A percentile compares a stretch with the other conserved stretches of the same genome.
phyloP scores from a whole-genome alignment of 2,113 vertebrate species.

The Solenodon paradoxus region DNA sequence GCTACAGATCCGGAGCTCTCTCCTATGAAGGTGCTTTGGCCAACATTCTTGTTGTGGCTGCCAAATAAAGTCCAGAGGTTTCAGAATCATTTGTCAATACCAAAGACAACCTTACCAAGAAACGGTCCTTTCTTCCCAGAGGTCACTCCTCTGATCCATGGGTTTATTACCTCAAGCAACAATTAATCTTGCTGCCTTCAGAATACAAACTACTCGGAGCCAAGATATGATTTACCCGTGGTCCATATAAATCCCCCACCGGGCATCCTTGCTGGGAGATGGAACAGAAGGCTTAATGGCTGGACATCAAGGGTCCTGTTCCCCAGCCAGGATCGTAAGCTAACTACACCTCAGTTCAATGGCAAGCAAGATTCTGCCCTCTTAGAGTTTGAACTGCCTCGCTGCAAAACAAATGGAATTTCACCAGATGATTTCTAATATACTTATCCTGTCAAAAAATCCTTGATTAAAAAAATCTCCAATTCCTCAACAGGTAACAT shows the following conservation, averaged over 20 bases:
- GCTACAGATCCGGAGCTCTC: neutral
- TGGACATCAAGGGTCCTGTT: neutral
- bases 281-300: neutral
- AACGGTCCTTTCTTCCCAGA: constrained; percentile 8
- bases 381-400: neutral
- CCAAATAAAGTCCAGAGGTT: constrained; percentile 60
- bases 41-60: neutral
- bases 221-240: neutral
- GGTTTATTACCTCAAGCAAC: constrained; percentile 56
- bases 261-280: neutral
- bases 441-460: neutral
- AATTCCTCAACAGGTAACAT: constrained; percentile 12
- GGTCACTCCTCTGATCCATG: constrained; percentile 6
- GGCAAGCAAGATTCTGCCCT: neutral
- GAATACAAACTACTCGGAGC: constrained; percentile 21
- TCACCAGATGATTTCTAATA: neutral
- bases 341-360: neutral
- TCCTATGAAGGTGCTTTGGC: neutral
- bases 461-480: neutral
- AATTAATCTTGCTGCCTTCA: constrained; percentile 57
- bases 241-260: neutral
- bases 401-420: neutral
- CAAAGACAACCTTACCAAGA: constrained; percentile 47
- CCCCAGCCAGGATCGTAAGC: neutral
- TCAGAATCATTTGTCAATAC: constrained; percentile 60